phyloP scores from a whole-genome alignment of 2,888 invertebrate genomes.

The Ceriagrion tenellum region DNA sequence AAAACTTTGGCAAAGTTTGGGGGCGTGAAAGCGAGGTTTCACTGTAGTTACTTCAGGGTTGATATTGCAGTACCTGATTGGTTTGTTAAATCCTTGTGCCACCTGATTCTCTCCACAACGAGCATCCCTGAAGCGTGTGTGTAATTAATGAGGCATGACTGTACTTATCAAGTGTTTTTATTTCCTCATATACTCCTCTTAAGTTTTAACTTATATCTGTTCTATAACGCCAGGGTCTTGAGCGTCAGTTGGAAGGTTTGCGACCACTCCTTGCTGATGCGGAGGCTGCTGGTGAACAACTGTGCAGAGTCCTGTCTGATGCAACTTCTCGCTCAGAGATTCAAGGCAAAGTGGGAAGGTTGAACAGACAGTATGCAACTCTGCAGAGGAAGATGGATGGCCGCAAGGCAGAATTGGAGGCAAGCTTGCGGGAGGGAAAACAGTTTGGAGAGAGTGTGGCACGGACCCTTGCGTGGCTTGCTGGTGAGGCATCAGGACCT shows the following conservation, averaged over 20 bases:
- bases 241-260: conserved; percentile 93
- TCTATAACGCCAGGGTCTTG: conserved; percentile 81
- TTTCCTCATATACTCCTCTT: too few relatives aligned
- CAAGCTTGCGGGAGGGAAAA: conserved; percentile 89
- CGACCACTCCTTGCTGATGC: conserved; percentile 92
- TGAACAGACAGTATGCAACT: conserved; percentile 93
- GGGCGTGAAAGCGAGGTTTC: too few relatives aligned
- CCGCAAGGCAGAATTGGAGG: conserved; percentile 94
- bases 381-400: conserved; percentile 94
- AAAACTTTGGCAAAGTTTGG: too few relatives aligned
- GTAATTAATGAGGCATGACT: too few relatives aligned
- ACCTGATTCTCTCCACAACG: too few relatives aligned
- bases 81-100: too few relatives aligned
- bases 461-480: conserved; percentile 93
- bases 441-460: conserved; percentile 94
- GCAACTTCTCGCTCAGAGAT: conserved; percentile 95
- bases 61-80: too few relatives aligned
- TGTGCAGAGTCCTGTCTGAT: conserved; percentile 93
- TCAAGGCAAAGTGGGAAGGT: conserved; percentile 90
- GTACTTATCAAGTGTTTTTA: too few relatives aligned
- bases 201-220: neutral
- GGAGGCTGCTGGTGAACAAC: conserved; percentile 92
- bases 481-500: conserved; percentile 85
- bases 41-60: too few relatives aligned
- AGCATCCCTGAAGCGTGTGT: too few relatives aligned